A percentile compares a stretch with the other conserved stretches of the same genome.
These are phyloP conservation scores for Potamilus streckersoni DNA, from an alignment of 1,140 invertebrate genomes.

Conservation along the genomic window DNA sequence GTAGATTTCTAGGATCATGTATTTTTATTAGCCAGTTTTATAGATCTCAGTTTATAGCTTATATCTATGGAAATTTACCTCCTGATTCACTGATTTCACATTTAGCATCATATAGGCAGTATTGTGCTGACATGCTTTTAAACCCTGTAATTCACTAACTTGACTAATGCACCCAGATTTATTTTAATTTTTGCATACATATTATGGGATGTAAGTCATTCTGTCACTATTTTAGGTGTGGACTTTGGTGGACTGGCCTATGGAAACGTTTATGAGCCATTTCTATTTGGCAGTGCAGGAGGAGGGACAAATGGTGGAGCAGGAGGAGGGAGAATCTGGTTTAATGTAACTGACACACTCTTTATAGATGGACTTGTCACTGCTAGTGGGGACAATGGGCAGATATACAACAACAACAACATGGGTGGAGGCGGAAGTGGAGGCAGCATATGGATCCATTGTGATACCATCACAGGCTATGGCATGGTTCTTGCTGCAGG, in stretches of 20 bases:
- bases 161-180: no score
- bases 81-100: no score
- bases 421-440: slow-evolving; percentile 52
- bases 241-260: slow-evolving; percentile 40
- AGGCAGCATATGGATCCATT: slow-evolving; percentile 54
- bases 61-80: no score
- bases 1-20: no score
- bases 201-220: no score
- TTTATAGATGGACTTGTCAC: slow-evolving; percentile 47
- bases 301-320: slow-evolving; percentile 45
- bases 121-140: no score
- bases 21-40: no score
- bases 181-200: no score
- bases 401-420: slow-evolving; percentile 11
- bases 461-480: slow-evolving; percentile 43
- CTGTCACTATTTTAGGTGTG: slow-evolving; percentile 27
- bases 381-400: slow-evolving; percentile 45
- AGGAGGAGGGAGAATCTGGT: slow-evolving; percentile 55
- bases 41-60: no score
- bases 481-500: slow-evolving; percentile 43
- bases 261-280: slow-evolving; percentile 52
- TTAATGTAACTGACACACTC: slow-evolving; percentile 55
- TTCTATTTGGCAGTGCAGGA: slow-evolving; percentile 51
- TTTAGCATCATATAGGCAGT: no score
- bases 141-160: no score